Evolutionary conservation across 1,140 invertebrate species (phyloP).

Genomic region (Ridgeia piscesae): DNA sequence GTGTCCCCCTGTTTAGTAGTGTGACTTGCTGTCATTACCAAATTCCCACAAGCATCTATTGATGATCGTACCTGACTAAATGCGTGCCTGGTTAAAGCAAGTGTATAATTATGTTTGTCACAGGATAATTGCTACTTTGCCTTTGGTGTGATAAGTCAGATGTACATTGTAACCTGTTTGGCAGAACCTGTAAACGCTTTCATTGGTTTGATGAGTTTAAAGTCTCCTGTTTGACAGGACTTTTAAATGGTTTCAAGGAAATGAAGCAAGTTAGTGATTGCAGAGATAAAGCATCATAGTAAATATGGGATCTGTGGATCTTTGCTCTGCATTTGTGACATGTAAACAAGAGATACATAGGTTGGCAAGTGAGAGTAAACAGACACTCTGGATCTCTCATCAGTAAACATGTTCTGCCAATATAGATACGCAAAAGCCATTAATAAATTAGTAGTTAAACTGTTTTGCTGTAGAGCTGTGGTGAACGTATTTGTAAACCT

Average conservation of each 20-base stretch:
- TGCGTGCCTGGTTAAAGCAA: not conserved
- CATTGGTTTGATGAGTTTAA: too few relatives aligned
- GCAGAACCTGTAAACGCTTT: too few relatives aligned
- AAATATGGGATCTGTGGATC: not conserved
- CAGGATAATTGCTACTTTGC: not conserved
- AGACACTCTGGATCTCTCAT: not conserved
- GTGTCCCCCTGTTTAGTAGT: too few relatives aligned
- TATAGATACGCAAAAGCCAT: not conserved
- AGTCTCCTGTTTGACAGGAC: not conserved
- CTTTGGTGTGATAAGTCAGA: too few relatives aligned
- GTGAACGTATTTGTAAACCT: not conserved
- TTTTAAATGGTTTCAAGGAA: not conserved
- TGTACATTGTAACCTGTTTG: too few relatives aligned
- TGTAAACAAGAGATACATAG: not conserved
- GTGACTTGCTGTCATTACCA: too few relatives aligned
- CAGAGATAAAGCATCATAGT: not conserved
- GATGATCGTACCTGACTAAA: not conserved
- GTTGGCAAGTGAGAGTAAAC: not conserved
- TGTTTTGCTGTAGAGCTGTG: not conserved
- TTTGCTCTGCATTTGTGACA: not conserved
- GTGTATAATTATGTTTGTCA: not conserved
- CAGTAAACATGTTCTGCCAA: not conserved
- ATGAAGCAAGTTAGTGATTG: not conserved
- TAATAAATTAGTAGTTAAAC: not conserved
- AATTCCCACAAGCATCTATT: too few relatives aligned